Conservation (phyloP, 2,888 invertebrate genomes). For the Amphipoea oculea region DNA sequence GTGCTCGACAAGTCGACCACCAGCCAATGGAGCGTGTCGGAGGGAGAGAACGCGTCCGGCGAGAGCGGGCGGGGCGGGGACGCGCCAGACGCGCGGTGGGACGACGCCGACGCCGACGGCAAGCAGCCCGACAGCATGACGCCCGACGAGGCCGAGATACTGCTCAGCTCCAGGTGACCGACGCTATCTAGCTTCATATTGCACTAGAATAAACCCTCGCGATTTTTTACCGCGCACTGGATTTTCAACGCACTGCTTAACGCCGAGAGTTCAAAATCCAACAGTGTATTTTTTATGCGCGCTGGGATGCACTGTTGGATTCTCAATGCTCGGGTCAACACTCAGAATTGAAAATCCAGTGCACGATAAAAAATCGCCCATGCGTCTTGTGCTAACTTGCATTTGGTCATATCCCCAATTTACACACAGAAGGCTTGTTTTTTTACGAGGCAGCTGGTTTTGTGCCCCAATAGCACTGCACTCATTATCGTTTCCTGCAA, state of each 20-base stretch:
- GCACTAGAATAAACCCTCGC: slow-evolving; percentile 7
- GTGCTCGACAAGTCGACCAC: slow-evolving; percentile 90
- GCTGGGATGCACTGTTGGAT: not conserved
- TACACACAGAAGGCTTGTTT: slow-evolving; percentile 10
- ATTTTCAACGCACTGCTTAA: not conserved
- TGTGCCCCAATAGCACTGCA: slow-evolving; percentile 19
- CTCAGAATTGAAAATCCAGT: not conserved
- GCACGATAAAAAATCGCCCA: not conserved
- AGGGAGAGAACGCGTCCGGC: slow-evolving; percentile 88
- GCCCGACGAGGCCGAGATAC: slow-evolving; percentile 96
- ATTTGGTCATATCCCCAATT: slow-evolving; percentile 18
- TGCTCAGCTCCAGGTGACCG: slow-evolving; percentile 95
- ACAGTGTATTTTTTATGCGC: not conserved
- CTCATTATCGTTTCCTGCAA: slow-evolving; percentile 17
- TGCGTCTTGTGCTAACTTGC: not conserved
- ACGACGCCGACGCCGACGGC: slow-evolving; percentile 76
- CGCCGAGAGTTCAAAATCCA: not conserved
- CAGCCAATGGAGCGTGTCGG: slow-evolving; percentile 90
- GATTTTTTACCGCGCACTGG: no score
- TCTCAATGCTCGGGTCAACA: not conserved
- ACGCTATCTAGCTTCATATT: not conserved
- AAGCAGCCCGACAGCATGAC: slow-evolving; percentile 92
- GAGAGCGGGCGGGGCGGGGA: slow-evolving; percentile 80
- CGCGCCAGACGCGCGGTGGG: slow-evolving; percentile 71
- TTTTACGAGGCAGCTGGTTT: slow-evolving; percentile 2